phyloP scores from a whole-genome alignment of 2,797 vertebrate genomes.

The Danio choprae region DNA sequence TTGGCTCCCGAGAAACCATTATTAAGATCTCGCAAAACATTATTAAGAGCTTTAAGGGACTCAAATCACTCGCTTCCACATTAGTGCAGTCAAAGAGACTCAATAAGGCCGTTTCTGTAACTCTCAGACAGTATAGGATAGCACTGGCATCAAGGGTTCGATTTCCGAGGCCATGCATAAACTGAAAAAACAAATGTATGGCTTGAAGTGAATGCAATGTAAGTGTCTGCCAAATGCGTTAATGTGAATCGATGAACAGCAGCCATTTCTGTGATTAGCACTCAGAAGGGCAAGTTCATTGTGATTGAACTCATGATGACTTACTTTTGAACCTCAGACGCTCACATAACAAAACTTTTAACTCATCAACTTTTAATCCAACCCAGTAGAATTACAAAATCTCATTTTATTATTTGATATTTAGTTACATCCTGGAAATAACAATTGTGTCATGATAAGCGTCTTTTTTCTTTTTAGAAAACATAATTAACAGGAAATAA shows the following conservation, averaged over 20 bases:
- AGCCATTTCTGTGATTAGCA: neutral
- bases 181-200: neutral
- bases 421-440: neutral
- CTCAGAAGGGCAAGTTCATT: neutral
- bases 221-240: conserved; percentile 8
- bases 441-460: neutral
- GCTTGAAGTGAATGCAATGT: neutral
- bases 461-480: neutral
- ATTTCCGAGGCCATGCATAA: neutral
- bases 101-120: neutral
- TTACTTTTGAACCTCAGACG: neutral
- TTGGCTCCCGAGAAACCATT: neutral
- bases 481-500: neutral
- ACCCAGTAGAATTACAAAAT: neutral
- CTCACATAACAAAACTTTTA: neutral
- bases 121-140: neutral
- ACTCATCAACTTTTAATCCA: too few relatives aligned
- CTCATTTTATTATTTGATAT: neutral
- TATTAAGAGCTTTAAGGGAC: neutral
- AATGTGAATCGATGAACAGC: neutral
- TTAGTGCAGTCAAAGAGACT: neutral
- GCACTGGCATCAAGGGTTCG: neutral
- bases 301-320: neutral
- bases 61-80: neutral
- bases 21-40: neutral